Base-by-base conservation (phyloP, 2,888 invertebrate species). In the Drosophila kanekoi region DNA sequence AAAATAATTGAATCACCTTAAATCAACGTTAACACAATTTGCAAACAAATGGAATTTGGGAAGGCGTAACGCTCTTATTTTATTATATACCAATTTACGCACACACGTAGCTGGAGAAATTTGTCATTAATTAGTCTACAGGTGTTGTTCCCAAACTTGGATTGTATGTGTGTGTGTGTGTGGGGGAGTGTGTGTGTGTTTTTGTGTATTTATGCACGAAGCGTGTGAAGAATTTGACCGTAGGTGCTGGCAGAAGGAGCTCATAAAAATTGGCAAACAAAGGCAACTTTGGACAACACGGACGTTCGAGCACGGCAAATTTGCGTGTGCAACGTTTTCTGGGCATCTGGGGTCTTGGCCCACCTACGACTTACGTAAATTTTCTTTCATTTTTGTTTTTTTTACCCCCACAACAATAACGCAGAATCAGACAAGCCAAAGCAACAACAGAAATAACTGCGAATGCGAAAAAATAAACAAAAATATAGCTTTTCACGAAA, bases 231-330 rank as follows among this genome's bases (percentile, higher is more conserved):
- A 70, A 69, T 63, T 75, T 62, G 75, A 68, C 64, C 65, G 59
- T 56, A 43, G 56, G 58, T 59, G 51, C 23, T 57, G 77, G 43
- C 32, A 45, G 60, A 48, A 56, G 62, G 41, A 62, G 80, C 86
- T 76, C 83, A 85, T 87, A 81, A 84, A 86, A 84, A 84, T 84
- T 87, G 86, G 84, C 87, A 78, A 82, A 84, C 81, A 84, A 87
- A 76, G 68, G 79, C 72, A 71, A 68, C 75, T 83, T 86, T 79
- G 77, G 72, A 53, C 75, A 68, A 43, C 58, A 56, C 58, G 76
- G 53, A 57, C 59, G 56, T 33, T 57, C 54, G 18, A 60, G 60
- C 54, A 41, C 35, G 61, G 59, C 52, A 61, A 83, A 75, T 78
- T 81, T 83, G 72, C 78, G 87, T 85, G 83, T 82, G 71, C 64